These are phyloP conservation scores for Manis pentadactyla DNA, from an alignment of 2,797 vertebrate species.

Conservation along the genomic window DNA sequence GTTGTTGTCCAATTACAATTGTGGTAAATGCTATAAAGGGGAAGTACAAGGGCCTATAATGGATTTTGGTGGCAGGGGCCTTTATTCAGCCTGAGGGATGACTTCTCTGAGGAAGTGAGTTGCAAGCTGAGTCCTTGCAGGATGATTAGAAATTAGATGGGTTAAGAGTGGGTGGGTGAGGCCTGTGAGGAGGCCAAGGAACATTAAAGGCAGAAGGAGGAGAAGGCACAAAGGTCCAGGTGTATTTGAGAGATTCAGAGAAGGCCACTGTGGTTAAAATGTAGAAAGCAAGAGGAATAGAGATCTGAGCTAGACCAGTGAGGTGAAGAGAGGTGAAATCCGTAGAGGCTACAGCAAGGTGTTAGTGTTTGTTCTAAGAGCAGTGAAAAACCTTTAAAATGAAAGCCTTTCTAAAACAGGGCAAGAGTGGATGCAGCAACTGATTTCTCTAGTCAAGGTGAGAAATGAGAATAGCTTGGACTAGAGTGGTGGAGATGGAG, in stretches of 20 bases:
- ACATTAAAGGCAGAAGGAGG: background rate
- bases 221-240: background rate
- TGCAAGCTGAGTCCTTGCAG: background rate
- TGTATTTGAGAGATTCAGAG: background rate
- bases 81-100: background rate
- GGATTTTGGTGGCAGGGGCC: background rate
- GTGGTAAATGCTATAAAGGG: background rate
- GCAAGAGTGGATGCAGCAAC: background rate
- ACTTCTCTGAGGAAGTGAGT: background rate
- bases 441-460: background rate
- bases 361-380: background rate
- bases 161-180: background rate
- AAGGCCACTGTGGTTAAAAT: background rate
- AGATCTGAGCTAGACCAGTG: background rate
- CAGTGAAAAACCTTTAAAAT: background rate
- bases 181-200: background rate
- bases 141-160: conserved; percentile 4
- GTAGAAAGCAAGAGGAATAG: background rate
- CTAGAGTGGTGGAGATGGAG: background rate
- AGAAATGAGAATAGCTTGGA: background rate
- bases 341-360: background rate
- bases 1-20: background rate
- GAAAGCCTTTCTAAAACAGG: background rate
- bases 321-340: background rate
- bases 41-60: background rate